A percentile compares a stretch with the other conserved stretches of the same genome.
These are phyloP conservation scores for Enteromius thamalakanensis DNA, from an alignment of 2,797 vertebrate species.

Conservation along the genomic window DNA sequence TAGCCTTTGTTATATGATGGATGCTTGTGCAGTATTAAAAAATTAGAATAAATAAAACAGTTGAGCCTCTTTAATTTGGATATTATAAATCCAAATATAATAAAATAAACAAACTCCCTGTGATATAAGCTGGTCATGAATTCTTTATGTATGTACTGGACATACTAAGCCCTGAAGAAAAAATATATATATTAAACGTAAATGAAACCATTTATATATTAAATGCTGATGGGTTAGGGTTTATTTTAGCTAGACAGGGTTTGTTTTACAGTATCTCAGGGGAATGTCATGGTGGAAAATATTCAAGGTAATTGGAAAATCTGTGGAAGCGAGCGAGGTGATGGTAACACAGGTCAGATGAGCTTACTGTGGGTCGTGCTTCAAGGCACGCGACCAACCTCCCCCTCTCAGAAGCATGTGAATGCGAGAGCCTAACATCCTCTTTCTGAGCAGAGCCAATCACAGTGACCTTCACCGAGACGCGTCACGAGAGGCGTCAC, in stretches of 20 bases:
- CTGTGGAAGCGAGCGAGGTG: neutral
- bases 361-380: conserved; percentile 33
- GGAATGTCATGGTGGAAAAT: neutral
- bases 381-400: conserved; percentile 2
- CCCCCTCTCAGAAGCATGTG: conserved; percentile 32
- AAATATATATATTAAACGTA: neutral
- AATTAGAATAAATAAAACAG: neutral
- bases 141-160: neutral
- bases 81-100: neutral
- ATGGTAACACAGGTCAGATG: neutral
- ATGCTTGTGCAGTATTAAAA: neutral
- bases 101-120: neutral
- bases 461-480: neutral
- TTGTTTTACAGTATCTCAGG: neutral
- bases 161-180: neutral
- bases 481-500: neutral
- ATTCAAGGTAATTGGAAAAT: neutral
- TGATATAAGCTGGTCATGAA: neutral
- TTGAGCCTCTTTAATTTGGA: neutral
- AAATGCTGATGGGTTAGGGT: no score
- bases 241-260: neutral
- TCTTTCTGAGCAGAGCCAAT: conserved; percentile 22
- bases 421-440: conserved; percentile 28
- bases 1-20: neutral
- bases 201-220: neutral